phyloP scores from a whole-genome alignment of 2,888 invertebrate species.

The Plagiodera versicolora region DNA sequence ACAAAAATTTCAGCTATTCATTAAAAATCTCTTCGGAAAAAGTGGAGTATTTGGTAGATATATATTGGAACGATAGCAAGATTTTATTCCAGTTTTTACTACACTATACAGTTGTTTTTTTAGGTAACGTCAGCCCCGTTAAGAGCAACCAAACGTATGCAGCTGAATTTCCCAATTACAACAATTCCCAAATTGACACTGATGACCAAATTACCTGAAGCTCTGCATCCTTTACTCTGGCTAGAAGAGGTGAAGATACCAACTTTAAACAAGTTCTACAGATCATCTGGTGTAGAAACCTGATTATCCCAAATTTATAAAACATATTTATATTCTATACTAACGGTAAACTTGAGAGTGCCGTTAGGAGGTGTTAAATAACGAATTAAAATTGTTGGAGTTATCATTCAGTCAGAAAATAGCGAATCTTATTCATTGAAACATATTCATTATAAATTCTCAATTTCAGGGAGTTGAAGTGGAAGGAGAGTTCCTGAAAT shows the following conservation, averaged over 20 bases:
- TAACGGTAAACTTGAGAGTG: no score
- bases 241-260: slow-evolving; percentile 73
- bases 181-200: slow-evolving; percentile 66
- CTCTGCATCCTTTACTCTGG: slow-evolving; percentile 76
- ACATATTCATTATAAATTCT: background rate
- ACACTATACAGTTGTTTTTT: slow-evolving; percentile 8
- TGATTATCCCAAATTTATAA: no score
- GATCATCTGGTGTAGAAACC: no score
- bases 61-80: background rate
- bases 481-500: slow-evolving; percentile 66
- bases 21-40: no score
- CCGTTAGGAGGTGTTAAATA: no score
- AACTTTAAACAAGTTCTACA: no score
- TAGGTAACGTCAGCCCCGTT: slow-evolving; percentile 73
- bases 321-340: no score
- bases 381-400: no score
- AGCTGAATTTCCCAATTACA: slow-evolving; percentile 70
- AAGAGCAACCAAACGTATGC: slow-evolving; percentile 70
- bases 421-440: no score
- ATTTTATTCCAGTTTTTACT: slow-evolving; percentile 6
- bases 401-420: no score
- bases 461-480: slow-evolving; percentile 52
- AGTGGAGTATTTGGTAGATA: no score
- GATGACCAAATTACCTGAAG: slow-evolving; percentile 66
- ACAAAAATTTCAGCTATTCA: no score